phyloP scores from a whole-genome alignment of 2,888 invertebrate species.

The Adelognathus sp. region DNA sequence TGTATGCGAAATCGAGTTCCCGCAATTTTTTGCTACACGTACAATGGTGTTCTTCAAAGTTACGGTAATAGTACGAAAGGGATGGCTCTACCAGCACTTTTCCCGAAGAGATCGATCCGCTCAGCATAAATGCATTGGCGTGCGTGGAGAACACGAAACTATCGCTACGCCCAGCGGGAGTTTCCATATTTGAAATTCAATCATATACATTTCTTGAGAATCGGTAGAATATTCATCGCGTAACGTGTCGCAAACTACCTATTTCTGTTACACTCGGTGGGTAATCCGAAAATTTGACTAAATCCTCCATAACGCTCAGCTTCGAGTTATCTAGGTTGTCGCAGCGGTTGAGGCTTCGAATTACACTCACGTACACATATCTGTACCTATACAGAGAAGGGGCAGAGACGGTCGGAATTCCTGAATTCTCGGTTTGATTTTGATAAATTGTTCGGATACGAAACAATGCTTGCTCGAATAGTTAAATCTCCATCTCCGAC shows the following conservation, averaged over 20 bases:
- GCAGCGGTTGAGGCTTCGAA: neutral
- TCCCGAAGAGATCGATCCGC: conserved; percentile 8
- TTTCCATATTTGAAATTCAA: conserved; percentile 33
- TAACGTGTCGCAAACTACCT: neutral
- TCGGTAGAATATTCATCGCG: conserved; percentile 29
- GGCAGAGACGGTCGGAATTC: neutral
- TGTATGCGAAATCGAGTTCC: conserved; percentile 32
- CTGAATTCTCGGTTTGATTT: neutral
- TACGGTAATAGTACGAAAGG: neutral
- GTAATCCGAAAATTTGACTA: conserved; percentile 20
- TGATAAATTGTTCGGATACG: neutral
- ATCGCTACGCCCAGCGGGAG: neutral
- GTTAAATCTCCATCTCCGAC: neutral
- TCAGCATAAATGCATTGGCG: conserved; percentile 23
- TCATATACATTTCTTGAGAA: neutral
- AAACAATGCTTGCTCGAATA: neutral
- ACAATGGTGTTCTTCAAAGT: neutral
- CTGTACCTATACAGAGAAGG: neutral
- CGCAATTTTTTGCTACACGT: conserved; percentile 23
- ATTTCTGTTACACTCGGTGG: neutral
- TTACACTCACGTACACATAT: neutral
- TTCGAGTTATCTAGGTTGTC: conserved; percentile 16
- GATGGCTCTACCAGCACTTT: neutral
- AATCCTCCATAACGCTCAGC: conserved; percentile 23
- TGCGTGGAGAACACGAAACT: neutral